Base-by-base conservation (phyloP, 2,888 invertebrate species). In the Mesodorylaimus sp. region DNA sequence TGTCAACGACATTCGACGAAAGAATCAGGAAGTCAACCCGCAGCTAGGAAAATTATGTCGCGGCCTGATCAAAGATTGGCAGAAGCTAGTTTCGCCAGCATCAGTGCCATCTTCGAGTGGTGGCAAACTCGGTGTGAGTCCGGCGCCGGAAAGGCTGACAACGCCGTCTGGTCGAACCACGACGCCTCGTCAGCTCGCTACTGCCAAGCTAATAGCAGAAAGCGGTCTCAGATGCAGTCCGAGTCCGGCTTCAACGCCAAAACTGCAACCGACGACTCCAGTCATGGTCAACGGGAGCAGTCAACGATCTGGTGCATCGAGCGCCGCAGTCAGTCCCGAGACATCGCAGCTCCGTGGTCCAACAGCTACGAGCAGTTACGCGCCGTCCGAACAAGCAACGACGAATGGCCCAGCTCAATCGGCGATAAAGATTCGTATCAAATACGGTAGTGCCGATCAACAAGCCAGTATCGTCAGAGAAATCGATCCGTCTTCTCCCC, bases 1-100 rank as follows among this genome's bases (percentile, higher is more conserved):
- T 10, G 38, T 51, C 19, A 51, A 51, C 38, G 36, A n/a, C 2
- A 25, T 51, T 10, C 47, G 51, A 16, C 48, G 49, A 27, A n/a
- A 29, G n/a, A 47, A 44, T 21, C 26, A 29, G 25, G n/a, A 41
- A n/a, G n/a, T 37, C 10, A 19, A 37, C 24, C 44, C 51, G 16
- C 48, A 51, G 2, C 26, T 51, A 27, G 42, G 44, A 2, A 41
- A 39, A 29, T 39, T 41, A 10, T 50, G 48, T 37, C 42, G 45
- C 3, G 21, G 23, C 19, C 26, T 51, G 16, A 49, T 51, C 21
- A 48, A 44, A 27, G n/a, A 19, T 2, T 51, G 51, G 48, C 51
- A 51, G 27, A 21, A 37, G 19, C 42, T 51, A 13, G 24, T 39
- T 10, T 19, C 29, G 13, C 16, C 13, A n/a, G n/a, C n/a, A n/a